A percentile compares a stretch with the other conserved stretches of the same genome.
Conservation (phyloP, 2,113 vertebrate species). For the Tenrec ecaudatus region DNA sequence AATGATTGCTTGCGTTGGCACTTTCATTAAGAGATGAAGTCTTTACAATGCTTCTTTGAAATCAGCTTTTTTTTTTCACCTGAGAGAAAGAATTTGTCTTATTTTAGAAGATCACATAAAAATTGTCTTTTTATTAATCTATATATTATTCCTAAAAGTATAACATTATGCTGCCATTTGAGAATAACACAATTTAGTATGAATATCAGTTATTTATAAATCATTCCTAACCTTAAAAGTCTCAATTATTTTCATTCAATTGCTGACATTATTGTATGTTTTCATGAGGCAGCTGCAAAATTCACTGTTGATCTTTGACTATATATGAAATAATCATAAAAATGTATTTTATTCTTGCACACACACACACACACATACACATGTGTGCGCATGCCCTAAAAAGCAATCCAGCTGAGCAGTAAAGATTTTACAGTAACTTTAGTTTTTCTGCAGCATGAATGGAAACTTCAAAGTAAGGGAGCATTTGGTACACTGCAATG, state of each 20-base stretch:
- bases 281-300: background rate
- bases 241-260: slow-evolving; percentile 7
- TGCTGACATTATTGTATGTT: slow-evolving; percentile 43
- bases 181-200: background rate
- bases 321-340: background rate
- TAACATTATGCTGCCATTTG: background rate
- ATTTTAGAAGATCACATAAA: background rate
- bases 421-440: slow-evolving; percentile 75
- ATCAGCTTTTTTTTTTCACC: background rate
- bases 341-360: background rate
- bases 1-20: background rate
- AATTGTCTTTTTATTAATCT: background rate
- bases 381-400: slow-evolving; percentile 43
- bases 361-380: too few species aligned
- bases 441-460: slow-evolving; percentile 76
- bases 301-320: background rate
- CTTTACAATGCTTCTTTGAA: background rate
- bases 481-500: slow-evolving; percentile 61
- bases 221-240: background rate
- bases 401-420: slow-evolving; percentile 70
- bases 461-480: slow-evolving; percentile 78
- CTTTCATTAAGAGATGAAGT: background rate
- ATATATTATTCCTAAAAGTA: background rate
- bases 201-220: background rate
- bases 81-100: background rate